These are phyloP conservation scores for Deilephila porcellus DNA, from an alignment of 2,888 invertebrate species.

Conservation along the genomic window DNA sequence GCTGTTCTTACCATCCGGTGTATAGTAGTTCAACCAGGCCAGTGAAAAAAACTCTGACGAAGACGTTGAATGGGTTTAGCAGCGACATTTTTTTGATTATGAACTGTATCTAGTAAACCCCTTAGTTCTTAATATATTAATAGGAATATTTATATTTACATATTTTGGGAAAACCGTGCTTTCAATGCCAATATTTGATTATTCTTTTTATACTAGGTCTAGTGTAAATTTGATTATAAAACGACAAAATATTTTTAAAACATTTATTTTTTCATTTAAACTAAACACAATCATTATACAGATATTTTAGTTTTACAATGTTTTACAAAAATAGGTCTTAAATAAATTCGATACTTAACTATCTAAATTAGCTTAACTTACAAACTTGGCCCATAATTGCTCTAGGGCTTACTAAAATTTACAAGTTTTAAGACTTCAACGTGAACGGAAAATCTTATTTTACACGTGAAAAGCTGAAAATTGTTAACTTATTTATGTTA, in stretches of 20 bases:
- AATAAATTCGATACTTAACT: constrained; percentile 21
- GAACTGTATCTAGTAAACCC: too few species aligned
- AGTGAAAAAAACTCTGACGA: too few species aligned
- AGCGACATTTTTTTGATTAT: too few species aligned
- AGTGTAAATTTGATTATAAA: neutral
- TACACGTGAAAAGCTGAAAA: neutral
- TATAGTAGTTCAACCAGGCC: too few species aligned
- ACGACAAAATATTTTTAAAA: neutral
- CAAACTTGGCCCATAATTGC: neutral
- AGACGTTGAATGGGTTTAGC: too few species aligned
- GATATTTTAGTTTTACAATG: constrained; percentile 3
- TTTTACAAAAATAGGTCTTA: constrained; percentile 22
- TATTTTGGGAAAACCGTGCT: too few species aligned
- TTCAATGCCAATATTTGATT: too few species aligned
- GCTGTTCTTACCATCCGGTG: too few species aligned
- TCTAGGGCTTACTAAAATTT: constrained; percentile 5
- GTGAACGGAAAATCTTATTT: neutral
- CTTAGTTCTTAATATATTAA: too few species aligned
- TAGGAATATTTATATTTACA: too few species aligned
- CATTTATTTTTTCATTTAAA: constrained; percentile 14
- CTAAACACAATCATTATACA: constrained; percentile 2
- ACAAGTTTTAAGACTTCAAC: neutral
- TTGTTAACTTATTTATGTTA: too few species aligned
- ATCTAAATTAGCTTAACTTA: constrained; percentile 12
- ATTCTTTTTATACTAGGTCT: neutral